phyloP scores from a whole-genome alignment of 2,797 vertebrate genomes.

The Notamacropus eugenii region DNA sequence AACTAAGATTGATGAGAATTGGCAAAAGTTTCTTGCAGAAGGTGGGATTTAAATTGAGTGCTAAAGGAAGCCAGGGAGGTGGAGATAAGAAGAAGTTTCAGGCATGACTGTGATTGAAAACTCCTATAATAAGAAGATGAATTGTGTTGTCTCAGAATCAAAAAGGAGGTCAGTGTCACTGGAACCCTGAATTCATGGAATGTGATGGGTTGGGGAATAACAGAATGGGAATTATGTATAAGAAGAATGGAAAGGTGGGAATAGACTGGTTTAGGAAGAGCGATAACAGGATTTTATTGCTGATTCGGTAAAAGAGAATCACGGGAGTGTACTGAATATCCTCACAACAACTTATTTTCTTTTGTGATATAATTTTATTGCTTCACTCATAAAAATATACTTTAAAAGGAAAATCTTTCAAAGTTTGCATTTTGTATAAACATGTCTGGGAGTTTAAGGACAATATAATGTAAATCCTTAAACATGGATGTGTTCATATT shows the following conservation, averaged over 20 bases:
- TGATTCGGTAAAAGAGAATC: background rate
- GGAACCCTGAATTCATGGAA: background rate
- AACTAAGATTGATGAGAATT: no score
- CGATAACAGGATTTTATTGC: no score
- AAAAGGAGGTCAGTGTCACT: background rate
- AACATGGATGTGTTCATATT: background rate
- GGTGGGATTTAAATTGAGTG: no score
- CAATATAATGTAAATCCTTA: background rate
- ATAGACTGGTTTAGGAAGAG: no score
- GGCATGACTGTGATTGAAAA: background rate
- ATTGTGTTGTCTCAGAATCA: background rate
- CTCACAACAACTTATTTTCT: background rate
- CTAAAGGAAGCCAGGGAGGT: no score
- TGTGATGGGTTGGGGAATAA: no score
- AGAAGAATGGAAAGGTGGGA: no score
- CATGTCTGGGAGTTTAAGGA: background rate
- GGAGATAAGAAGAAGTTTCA: background rate
- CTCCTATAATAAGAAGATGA: background rate
- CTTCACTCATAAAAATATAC: background rate
- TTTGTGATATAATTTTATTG: background rate
- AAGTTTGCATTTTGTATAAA: background rate
- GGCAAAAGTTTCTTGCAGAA: no score
- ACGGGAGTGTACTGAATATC: background rate
- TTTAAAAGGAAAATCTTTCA: background rate
- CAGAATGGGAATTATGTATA: no score